Evolutionary conservation across 2,888 invertebrate species (phyloP).

Genomic region (Cataglyphis altisquamis): DNA sequence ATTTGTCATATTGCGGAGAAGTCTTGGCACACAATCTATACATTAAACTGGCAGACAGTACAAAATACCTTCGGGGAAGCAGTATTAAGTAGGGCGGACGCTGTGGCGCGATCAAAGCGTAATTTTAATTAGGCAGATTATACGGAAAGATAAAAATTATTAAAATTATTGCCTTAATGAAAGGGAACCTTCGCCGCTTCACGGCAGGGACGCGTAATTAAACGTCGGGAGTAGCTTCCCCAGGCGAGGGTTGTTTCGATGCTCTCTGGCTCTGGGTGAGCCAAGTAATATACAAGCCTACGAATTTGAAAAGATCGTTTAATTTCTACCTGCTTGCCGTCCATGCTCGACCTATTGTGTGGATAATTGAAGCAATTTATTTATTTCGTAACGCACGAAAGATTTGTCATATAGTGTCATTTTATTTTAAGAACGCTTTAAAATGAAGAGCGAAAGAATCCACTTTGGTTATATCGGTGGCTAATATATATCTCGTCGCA

Average conservation of each 20-base stretch:
- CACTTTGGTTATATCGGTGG: not conserved
- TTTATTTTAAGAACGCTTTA: not conserved
- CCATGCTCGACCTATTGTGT: not conserved
- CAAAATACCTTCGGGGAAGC: constrained; percentile 60
- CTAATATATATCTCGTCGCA: constrained; percentile 2
- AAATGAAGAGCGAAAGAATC: not conserved
- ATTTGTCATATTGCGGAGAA: not conserved
- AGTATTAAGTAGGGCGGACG: constrained; percentile 72
- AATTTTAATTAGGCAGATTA: constrained; percentile 86
- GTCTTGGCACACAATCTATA: constrained; percentile 21
- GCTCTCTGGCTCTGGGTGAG: constrained; percentile 47
- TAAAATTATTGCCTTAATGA: constrained; percentile 86
- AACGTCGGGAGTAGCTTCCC: constrained; percentile 80
- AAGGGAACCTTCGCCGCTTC: constrained; percentile 82
- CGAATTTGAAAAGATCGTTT: constrained; percentile 59
- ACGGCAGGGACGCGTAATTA: constrained; percentile 84
- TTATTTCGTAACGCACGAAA: not conserved
- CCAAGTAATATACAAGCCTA: constrained; percentile 60
- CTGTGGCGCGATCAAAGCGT: constrained; percentile 84
- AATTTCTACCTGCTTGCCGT: constrained; percentile 51
- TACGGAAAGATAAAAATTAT: constrained; percentile 86
- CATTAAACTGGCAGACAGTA: constrained; percentile 42
- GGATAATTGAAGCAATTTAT: not conserved
- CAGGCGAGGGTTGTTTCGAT: constrained; percentile 71
- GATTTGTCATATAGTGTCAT: not conserved